phyloP scores from a whole-genome alignment of 2,888 invertebrate species.

The Apomyelois bistriatella region DNA sequence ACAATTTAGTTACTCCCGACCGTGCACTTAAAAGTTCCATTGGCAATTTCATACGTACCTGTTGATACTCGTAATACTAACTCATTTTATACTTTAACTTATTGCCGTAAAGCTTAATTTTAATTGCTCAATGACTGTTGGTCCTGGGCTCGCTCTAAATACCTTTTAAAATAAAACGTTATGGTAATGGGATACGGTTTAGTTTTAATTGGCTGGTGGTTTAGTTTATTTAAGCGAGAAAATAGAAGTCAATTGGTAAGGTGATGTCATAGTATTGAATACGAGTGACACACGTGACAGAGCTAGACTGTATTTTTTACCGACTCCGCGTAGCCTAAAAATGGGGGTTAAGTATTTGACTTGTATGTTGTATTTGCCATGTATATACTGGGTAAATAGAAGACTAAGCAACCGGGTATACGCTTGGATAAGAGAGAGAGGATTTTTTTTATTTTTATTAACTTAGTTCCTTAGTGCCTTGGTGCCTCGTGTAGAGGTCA shows the following conservation, averaged over 20 bases:
- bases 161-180: too few relatives aligned
- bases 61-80: not conserved
- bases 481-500: too few relatives aligned
- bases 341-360: too few relatives aligned
- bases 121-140: not conserved
- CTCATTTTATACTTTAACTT: not conserved
- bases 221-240: not conserved
- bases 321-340: too few relatives aligned
- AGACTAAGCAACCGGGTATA: too few relatives aligned
- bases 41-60: conserved; percentile 1
- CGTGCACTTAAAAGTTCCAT: not conserved
- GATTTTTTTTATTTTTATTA: too few relatives aligned
- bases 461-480: too few relatives aligned
- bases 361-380: too few relatives aligned
- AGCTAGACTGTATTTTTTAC: not conserved
- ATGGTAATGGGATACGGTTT: not conserved
- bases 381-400: too few relatives aligned
- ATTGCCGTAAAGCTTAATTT: not conserved
- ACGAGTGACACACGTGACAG: not conserved
- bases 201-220: not conserved
- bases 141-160: not conserved
- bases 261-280: conserved; percentile 9
- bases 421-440: too few relatives aligned
- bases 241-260: conserved; percentile 8
- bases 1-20: conserved; percentile 6